Evolutionary conservation across 2,113 vertebrate species (phyloP).

Genomic region (Lanius collurio): DNA sequence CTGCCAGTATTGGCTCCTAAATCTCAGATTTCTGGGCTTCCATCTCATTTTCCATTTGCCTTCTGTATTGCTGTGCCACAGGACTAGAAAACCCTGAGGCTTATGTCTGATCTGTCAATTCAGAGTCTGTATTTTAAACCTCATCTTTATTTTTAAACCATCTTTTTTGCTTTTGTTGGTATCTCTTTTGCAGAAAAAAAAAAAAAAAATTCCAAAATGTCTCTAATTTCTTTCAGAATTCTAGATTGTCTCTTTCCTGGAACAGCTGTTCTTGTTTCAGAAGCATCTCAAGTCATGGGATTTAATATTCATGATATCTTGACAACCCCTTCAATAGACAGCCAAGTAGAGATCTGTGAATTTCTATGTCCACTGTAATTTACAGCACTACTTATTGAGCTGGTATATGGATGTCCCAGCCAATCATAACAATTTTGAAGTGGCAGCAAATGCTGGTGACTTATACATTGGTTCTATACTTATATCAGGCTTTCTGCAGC

Average conservation of each 20-base stretch:
- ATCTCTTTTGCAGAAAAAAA: background rate
- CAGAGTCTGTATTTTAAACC: background rate
- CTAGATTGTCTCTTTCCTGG: background rate
- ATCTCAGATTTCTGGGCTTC: background rate
- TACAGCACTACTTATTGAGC: background rate
- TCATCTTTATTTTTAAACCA: constrained; percentile 29
- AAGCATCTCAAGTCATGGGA: background rate
- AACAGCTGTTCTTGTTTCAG: background rate
- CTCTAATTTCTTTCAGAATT: background rate
- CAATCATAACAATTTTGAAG: background rate
- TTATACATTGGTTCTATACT: background rate
- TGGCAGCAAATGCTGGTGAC: background rate
- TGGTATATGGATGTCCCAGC: background rate
- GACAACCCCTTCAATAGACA: background rate
- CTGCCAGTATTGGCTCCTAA: constrained; percentile 33
- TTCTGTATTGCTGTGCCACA: background rate
- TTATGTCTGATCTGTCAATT: constrained; percentile 7
- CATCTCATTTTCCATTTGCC: background rate
- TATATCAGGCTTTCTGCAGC: background rate
- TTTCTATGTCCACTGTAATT: background rate
- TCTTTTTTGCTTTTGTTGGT: background rate
- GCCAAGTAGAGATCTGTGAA: background rate
- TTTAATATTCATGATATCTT: background rate
- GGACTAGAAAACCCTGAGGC: background rate
- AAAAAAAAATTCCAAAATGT: background rate